These are phyloP conservation scores for Oceanites oceanicus DNA, from an alignment of 2,113 vertebrate species.

Conservation along the genomic window DNA sequence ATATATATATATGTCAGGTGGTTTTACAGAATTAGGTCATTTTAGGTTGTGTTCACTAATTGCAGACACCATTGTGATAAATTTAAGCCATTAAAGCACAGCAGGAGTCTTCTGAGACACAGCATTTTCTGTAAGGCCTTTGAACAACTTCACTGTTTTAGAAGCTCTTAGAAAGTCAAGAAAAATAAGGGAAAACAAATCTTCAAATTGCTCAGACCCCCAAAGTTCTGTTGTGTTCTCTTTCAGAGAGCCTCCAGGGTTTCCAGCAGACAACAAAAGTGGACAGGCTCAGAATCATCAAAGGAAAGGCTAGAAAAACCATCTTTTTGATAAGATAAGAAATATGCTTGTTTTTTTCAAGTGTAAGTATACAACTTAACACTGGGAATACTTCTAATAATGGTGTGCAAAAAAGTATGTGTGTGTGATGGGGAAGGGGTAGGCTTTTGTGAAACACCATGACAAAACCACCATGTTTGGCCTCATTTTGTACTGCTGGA, in stretches of 20 bases:
- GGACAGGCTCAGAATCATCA: constrained; percentile 17
- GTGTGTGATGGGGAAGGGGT: neutral
- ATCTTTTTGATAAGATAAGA: constrained; percentile 12
- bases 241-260: neutral
- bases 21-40: constrained; percentile 20
- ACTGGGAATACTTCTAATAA: neutral
- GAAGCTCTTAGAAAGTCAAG: constrained; percentile 41
- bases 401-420: neutral
- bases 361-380: neutral
- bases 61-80: constrained; percentile 41
- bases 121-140: constrained; percentile 47
- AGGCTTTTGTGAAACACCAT: neutral
- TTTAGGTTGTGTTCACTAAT: constrained; percentile 41
- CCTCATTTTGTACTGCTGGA: neutral
- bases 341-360: constrained; percentile 40
- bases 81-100: constrained; percentile 61
- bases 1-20: neutral
- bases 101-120: constrained; percentile 53
- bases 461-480: neutral
- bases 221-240: neutral
- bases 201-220: constrained; percentile 13
- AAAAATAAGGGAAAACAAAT: constrained; percentile 27
- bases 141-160: constrained; percentile 44
- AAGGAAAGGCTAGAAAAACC: neutral
- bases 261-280: constrained; percentile 27